Evolutionary conservation across 2,797 vertebrate genomes (phyloP).

Genomic region (Discoglossus pictus): DNA sequence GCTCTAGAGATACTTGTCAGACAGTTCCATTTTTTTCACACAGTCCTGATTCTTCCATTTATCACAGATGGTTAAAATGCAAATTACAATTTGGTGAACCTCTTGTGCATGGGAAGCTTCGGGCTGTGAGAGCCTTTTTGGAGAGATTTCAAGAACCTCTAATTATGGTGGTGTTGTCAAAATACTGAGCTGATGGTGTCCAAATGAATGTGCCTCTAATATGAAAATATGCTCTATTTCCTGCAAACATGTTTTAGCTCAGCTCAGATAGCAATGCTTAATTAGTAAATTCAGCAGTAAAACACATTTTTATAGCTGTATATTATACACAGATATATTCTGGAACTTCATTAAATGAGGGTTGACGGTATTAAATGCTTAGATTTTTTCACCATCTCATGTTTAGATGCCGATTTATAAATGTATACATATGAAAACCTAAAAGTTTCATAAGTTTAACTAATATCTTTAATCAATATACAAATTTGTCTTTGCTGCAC

Average conservation of each 20-base stretch:
- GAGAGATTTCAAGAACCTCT: conserved; percentile 28
- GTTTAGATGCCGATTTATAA: no score
- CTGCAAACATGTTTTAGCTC: conserved; percentile 17
- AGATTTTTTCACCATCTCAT: no score
- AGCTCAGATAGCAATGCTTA: conserved; percentile 13
- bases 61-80: conserved; percentile 23
- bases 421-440: no score
- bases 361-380: no score
- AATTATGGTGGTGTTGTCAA: conserved; percentile 25
- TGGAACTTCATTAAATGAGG: conserved; percentile 24
- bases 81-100: conserved; percentile 2
- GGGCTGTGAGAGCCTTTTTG: conserved; percentile 14
- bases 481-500: no score
- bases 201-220: conserved; percentile 20
- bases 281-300: conserved; percentile 33
- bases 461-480: no score
- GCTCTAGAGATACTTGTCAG: no score
- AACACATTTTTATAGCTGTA: conserved; percentile 2
- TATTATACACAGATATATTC: conserved; percentile 10
- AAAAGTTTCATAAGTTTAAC: no score
- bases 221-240: conserved; percentile 24
- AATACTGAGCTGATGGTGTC: conserved; percentile 11
- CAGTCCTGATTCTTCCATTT: background rate
- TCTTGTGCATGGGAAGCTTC: conserved; percentile 14
- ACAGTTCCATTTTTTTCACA: no score